phyloP scores from a whole-genome alignment of 2,888 invertebrate genomes.

The Dinocampus coccinellae region DNA sequence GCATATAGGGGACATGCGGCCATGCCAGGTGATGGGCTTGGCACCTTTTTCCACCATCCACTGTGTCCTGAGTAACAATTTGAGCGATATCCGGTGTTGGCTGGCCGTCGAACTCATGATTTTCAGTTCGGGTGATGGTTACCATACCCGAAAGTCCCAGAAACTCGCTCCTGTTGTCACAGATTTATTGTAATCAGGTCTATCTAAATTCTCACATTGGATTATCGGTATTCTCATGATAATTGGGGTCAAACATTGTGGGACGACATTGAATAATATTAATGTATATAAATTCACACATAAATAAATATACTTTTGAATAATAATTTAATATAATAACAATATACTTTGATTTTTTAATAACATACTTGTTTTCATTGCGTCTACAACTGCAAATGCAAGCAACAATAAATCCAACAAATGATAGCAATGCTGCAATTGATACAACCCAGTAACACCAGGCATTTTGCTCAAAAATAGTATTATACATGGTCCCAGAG shows the following conservation, averaged over 20 bases:
- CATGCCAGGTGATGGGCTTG: slow-evolving; percentile 51
- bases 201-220: slow-evolving; percentile 1
- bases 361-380: slow-evolving; percentile 80
- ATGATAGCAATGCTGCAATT: slow-evolving; percentile 67
- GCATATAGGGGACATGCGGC: slow-evolving; percentile 50
- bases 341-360: slow-evolving; percentile 4
- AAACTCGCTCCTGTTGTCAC: slow-evolving; percentile 76
- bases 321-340: slow-evolving; percentile 2
- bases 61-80: slow-evolving; percentile 58
- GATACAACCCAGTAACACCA: slow-evolving; percentile 67
- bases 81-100: slow-evolving; percentile 57
- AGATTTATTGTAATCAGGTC: slow-evolving; percentile 49
- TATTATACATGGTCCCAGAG: slow-evolving; percentile 58
- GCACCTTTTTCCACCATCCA: slow-evolving; percentile 67
- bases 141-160: slow-evolving; percentile 81
- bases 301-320: neutral
- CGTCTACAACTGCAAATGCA: slow-evolving; percentile 84
- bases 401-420: slow-evolving; percentile 74
- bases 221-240: neutral
- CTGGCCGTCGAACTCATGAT: slow-evolving; percentile 62
- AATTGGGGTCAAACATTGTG: neutral
- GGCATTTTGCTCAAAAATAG: slow-evolving; percentile 56
- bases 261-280: neutral
- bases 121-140: slow-evolving; percentile 78
- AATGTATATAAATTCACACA: neutral